These are phyloP conservation scores for Chrysolina oricalcia DNA, from an alignment of 2,888 invertebrate genomes.

Conservation along the genomic window DNA sequence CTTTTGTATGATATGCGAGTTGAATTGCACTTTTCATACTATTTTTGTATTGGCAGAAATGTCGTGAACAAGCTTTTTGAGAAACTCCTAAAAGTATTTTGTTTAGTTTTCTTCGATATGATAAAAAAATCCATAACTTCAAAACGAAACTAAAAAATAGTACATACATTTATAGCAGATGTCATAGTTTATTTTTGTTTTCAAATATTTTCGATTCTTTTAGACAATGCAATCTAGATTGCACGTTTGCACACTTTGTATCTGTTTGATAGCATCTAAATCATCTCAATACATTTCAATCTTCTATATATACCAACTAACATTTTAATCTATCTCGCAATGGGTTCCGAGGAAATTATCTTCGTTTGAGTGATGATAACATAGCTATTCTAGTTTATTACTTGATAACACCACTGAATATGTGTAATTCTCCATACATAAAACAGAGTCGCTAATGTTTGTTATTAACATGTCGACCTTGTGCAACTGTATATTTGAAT, in stretches of 20 bases:
- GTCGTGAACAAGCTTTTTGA: too few relatives aligned
- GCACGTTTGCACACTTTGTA: neutral
- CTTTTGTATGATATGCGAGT: too few relatives aligned
- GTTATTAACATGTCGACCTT: conserved; percentile 31
- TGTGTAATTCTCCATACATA: conserved; percentile 14
- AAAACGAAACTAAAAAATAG: too few relatives aligned
- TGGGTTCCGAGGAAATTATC: neutral
- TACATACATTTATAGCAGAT: too few relatives aligned
- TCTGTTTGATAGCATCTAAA: neutral
- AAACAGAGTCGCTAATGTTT: conserved; percentile 27
- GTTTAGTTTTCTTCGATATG: too few relatives aligned
- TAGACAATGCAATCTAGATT: too few relatives aligned
- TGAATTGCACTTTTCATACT: too few relatives aligned
- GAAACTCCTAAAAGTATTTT: too few relatives aligned
- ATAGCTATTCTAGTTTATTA: conserved; percentile 31
- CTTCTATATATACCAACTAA: neutral
- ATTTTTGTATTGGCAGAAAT: too few relatives aligned
- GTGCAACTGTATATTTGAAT: conserved; percentile 26
- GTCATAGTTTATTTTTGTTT: too few relatives aligned
- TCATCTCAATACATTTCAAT: neutral
- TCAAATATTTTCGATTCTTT: too few relatives aligned
- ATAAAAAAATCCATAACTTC: too few relatives aligned
- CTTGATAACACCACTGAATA: conserved; percentile 27
- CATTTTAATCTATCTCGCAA: neutral
- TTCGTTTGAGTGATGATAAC: conserved; percentile 22